Evolutionary conservation across 2,888 invertebrate genomes (phyloP), one percentile per base, ranked within the genome.

Genomic region (Lobophora halterata): DNA sequence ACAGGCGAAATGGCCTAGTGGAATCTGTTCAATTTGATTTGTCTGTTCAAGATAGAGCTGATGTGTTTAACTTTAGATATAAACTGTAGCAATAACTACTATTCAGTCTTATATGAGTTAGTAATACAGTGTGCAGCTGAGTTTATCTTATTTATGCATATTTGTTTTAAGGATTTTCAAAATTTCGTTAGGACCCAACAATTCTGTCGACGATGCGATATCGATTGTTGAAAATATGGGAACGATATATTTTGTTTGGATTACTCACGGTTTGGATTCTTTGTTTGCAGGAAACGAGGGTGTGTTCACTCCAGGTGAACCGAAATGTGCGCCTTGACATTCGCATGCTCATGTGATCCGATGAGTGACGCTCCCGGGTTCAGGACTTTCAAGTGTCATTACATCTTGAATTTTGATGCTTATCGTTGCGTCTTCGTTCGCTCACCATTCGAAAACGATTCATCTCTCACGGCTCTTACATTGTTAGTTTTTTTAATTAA

Each of bases 271-370:
- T 29, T 45, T 21, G 32, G 46, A 55, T 55, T 61, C 52, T 67
- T 65, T 62, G 62, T 61, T 64, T 49, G 53, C 46, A 52, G 56
- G 58, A 55, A 61, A 41, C 46, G 39, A 55, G 63, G 47, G 58
- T 58, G 62, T 59, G 64, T 52, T 57, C 63, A 61, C 61, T 63
- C 66, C 59, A 61, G 43, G 44, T n/a, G n/a, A n/a, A n/a, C n/a
- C n/a, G n/a, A n/a, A n/a, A n/a, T n/a, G n/a, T 39, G 34, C 49
- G 56, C 64, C 63, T 65, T 69, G 62, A 66, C 60, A 63, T 68
- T 65, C 64, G 65, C 55, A 59, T 51, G 47, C 58, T 60, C 50
- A 54, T 9, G 18, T 33, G 28, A 34, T 32, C 24, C 35, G 14
- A 10, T 39, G 38, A 24, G 17, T 35, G n/a, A n/a, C n/a, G n/a